A percentile compares a stretch with the other conserved stretches of the same genome.
phyloP scores from a whole-genome alignment of 2,113 vertebrate species.

The Indri indri region DNA sequence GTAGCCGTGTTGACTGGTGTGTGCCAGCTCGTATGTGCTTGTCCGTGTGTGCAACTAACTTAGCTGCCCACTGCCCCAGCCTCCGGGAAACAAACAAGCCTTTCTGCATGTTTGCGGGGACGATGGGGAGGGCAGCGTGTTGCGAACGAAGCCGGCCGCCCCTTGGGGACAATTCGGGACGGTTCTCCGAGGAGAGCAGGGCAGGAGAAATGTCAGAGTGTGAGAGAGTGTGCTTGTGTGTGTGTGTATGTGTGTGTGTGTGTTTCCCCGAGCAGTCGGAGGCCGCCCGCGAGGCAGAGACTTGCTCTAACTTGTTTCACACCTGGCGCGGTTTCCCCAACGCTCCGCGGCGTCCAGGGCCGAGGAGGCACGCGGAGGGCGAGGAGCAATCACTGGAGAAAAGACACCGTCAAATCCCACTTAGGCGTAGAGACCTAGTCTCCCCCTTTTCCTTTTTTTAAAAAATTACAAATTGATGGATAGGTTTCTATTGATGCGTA shows the following conservation, averaged over 20 bases:
- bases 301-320: slow-evolving; percentile 71
- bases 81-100: not conserved
- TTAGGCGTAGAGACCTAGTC: not conserved
- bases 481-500: slow-evolving; percentile 9
- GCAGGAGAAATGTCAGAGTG: not conserved
- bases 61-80: not conserved
- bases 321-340: slow-evolving; percentile 55
- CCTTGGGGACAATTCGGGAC: not conserved
- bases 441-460: not conserved
- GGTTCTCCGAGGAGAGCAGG: not conserved
- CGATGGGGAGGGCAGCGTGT: too few relatives aligned
- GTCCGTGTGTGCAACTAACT: not conserved
- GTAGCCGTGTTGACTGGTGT: not conserved
- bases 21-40: not conserved
- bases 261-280: slow-evolving; percentile 10
- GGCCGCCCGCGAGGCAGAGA: slow-evolving; percentile 14
- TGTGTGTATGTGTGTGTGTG: not conserved
- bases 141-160: not conserved
- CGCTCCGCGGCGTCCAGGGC: slow-evolving; percentile 19
- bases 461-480: not conserved
- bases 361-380: not conserved
- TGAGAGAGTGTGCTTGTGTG: not conserved
- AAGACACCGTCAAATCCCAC: not conserved
- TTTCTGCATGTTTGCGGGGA: not conserved
- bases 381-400: not conserved